Evolutionary conservation across 2,888 invertebrate species (phyloP).

Genomic region (Oasisia sp.): DNA sequence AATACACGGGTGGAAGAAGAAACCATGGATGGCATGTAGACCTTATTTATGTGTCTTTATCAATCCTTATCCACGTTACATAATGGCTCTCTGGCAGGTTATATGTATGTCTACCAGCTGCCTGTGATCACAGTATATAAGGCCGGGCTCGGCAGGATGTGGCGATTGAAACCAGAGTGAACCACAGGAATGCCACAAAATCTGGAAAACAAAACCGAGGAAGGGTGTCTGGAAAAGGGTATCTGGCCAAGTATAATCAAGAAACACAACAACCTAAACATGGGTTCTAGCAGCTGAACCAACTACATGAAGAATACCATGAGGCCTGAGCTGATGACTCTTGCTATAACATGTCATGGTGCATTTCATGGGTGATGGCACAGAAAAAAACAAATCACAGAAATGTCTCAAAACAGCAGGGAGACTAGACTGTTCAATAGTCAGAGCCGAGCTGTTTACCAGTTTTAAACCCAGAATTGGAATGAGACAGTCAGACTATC

Average conservation of each 20-base stretch:
- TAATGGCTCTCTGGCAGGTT: not conserved
- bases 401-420: not conserved
- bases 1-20: not conserved
- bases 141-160: no score
- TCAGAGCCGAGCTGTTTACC: not conserved
- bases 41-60: constrained; percentile 10
- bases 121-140: not conserved
- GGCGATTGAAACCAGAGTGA: not conserved
- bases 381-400: not conserved
- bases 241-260: not conserved
- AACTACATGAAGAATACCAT: not conserved
- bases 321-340: not conserved
- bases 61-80: not conserved
- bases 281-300: not conserved
- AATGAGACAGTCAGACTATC: no score
- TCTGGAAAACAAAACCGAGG: not conserved
- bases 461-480: no score
- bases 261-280: not conserved
- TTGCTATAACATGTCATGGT: not conserved
- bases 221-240: not conserved
- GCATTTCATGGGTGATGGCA: not conserved
- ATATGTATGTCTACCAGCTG: not conserved
- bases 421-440: not conserved
- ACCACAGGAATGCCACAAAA: not conserved
- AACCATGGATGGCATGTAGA: not conserved